Evolutionary conservation across 2,888 invertebrate genomes (phyloP), one percentile per base, ranked within the genome.

Genomic region (Agrilus cyanescens): DNA sequence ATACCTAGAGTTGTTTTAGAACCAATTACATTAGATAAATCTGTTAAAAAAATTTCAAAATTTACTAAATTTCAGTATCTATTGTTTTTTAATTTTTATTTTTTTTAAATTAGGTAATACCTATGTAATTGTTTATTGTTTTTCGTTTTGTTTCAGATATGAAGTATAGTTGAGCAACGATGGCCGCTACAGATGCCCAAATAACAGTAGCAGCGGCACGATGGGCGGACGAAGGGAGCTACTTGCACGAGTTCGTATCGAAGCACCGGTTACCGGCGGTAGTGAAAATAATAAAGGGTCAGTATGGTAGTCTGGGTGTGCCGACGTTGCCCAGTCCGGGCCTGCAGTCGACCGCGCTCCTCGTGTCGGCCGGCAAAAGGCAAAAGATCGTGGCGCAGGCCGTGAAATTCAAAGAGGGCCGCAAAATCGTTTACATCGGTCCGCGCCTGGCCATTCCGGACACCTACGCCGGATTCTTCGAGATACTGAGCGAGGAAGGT

Each of bases 401-500:
- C 38, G 87, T 90, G 49, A 91, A 90, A 70, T 80, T 90, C 59
- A 90, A 90, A 64, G 89, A 89, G 66, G 88, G 88, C 1, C 74
- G 87, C 50, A 73, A 88, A 45, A 79, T 86, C 58, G 83, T 85
- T 30, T 82, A 83, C 55, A 80, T 87, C 18, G 82, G 84, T 36
- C 85, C 86, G 6, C 77, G 90, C 59, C 75, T 94, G 49, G 84
- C 89, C 40, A 90, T 95, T 47, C 94, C 95, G 5, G 85, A 91
- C 57, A 80, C 84, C 1, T 94, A 91, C 65, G 75, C 83, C 51
- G 95, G 95, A 7, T 94, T 86, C 68, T 95, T 95, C 65, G 94
- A 95, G 66, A 75, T 95, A 39, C 71, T 95, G 29, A 93, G 91
- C 60, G 94, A 95, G 68, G 93, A 95, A 66, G 94, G 94, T 0